phyloP scores from a whole-genome alignment of 2,113 vertebrate genomes.

The Salvator merianae region DNA sequence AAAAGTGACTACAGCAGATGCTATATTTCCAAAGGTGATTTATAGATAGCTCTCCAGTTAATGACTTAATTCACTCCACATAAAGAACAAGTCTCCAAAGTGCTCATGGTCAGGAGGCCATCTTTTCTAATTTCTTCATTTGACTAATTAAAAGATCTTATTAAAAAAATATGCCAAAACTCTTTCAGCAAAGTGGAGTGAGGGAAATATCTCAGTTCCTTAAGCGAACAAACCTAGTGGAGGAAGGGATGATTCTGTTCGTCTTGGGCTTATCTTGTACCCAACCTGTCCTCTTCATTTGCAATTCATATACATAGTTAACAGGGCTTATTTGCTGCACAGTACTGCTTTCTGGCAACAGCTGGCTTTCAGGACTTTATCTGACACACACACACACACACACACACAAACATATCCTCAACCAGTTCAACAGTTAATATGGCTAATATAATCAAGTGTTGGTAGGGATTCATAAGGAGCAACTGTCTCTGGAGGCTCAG shows the following conservation, averaged over 20 bases:
- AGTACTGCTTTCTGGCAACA: rapidly evolving
- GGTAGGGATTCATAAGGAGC: no score
- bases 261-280: neutral
- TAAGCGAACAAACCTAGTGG: slow-evolving; percentile 3
- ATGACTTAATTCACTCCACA: slow-evolving; percentile 25
- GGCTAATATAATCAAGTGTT: no score
- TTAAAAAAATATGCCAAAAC: slow-evolving; percentile 15
- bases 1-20: slow-evolving; percentile 50
- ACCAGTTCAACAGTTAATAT: no score
- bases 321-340: neutral
- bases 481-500: no score
- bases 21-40: slow-evolving; percentile 27
- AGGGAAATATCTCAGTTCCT: neutral
- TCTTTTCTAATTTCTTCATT: slow-evolving; percentile 24
- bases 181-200: neutral
- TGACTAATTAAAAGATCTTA: slow-evolving; percentile 16
- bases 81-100: slow-evolving; percentile 6
- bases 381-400: no score
- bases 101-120: neutral
- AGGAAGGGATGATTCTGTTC: neutral
- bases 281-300: neutral
- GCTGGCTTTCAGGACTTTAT: neutral
- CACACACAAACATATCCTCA: no score
- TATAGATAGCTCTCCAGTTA: neutral
- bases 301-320: neutral